A percentile compares a stretch with the other conserved stretches of the same genome.
Evolutionary conservation across 2,113 vertebrate species (phyloP).

Genomic region (Pelodiscus sinensis): DNA sequence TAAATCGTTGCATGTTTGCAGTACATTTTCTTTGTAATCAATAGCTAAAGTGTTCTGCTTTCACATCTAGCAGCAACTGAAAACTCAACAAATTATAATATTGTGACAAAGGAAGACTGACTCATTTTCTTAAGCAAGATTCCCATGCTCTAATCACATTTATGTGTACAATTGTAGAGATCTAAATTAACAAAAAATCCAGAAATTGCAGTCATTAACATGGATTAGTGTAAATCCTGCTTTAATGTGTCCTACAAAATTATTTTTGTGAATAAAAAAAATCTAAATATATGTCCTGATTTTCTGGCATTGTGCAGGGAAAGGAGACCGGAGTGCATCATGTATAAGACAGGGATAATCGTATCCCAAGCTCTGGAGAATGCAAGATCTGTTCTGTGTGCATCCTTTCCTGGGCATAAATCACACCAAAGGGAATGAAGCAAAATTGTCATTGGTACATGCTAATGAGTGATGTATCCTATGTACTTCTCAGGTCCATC

Average conservation of each 20-base stretch:
- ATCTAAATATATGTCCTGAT: neutral
- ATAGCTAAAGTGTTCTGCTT: neutral
- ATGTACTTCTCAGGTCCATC: neutral
- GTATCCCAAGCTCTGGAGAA: neutral
- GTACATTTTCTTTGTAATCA: neutral
- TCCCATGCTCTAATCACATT: neutral
- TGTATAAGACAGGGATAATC: neutral
- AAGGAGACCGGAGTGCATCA: neutral
- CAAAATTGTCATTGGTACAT: neutral
- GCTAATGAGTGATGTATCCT: neutral
- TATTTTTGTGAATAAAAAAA: neutral
- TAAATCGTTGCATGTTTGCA: neutral
- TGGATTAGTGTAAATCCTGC: neutral
- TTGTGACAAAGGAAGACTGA: fast-evolving
- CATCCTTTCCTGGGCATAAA: neutral
- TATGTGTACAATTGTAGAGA: neutral
- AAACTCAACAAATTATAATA: neutral
- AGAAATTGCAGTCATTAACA: neutral
- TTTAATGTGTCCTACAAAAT: neutral
- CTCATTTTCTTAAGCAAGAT: neutral
- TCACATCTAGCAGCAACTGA: neutral
- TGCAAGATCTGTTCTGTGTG: neutral
- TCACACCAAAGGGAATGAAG: neutral
- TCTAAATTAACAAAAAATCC: neutral
- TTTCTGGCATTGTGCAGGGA: neutral